Percentiles rank a stretch among this genome's conserved stretches.
These are phyloP conservation scores for Nephrotoma guestfalica DNA, from an alignment of 2,888 invertebrate species.

Conservation along the genomic window DNA sequence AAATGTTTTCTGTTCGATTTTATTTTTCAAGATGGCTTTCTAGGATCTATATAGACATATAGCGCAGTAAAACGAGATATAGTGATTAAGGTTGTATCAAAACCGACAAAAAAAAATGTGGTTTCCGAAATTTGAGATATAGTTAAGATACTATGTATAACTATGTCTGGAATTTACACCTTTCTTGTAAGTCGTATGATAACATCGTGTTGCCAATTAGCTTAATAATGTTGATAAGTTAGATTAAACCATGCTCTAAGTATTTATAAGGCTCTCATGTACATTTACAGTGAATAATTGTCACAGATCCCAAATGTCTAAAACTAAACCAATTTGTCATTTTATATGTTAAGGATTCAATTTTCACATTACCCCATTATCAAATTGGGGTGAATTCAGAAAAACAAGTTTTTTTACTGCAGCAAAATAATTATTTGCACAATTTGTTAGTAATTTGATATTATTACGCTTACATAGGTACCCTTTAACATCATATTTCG, in stretches of 20 bases:
- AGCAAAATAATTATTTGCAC: background rate
- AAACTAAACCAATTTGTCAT: background rate
- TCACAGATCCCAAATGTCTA: background rate
- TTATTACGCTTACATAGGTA: background rate
- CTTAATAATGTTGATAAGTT: background rate
- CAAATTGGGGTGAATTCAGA: background rate
- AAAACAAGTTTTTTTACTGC: background rate
- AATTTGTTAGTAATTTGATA: background rate
- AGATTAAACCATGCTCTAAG: background rate
- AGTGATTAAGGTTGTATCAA: background rate
- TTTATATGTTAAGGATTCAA: background rate
- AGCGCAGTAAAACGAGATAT: background rate
- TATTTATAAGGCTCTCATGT: background rate
- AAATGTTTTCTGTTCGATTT: background rate
- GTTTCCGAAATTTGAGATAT: background rate
- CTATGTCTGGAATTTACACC: background rate
- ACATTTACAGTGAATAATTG: background rate
- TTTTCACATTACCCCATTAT: background rate
- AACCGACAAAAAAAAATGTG: background rate
- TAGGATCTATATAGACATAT: background rate
- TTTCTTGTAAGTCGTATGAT: background rate
- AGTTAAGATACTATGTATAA: background rate
- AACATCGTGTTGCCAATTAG: background rate
- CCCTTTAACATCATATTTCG: background rate
- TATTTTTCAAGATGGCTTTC: background rate